Evolutionary conservation across 2,113 vertebrate genomes (phyloP), one percentile per base, ranked within the genome.

Genomic region (Bos indicus): DNA sequence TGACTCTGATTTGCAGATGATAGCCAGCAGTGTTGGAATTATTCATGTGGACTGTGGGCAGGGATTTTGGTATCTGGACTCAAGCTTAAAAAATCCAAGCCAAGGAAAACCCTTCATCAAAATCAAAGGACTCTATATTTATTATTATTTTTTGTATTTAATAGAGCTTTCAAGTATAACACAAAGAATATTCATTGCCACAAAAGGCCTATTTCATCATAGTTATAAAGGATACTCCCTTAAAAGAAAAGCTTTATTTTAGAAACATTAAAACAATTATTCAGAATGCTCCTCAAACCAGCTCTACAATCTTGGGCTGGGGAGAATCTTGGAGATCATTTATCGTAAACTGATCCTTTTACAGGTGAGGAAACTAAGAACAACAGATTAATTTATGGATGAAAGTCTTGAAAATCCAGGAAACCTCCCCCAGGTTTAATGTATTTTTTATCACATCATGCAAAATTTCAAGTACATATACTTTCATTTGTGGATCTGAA

Each of bases 71-170:
- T 92, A 57, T 97, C 64, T 96, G 92, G 59, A 88, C 23, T 83
- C 54, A 92, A 88, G 0, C 16, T 96, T 56, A 71, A 92, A 78
- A 43, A 82, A 89, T 60, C 54, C 64, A 43, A 96, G 91, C 96
- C 96, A 97, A 94, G 77, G 26, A 97, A 97, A 97, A 94, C 33
- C 9, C 46, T 92, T 81, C 16, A 62, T 80, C 43, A 94, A 93
- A 92, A 54, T 71, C 52, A 90, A 89, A 94, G 48, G 48, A 40
- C 9, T 78, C 62, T 52, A 19, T 6, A 82, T 95, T 96, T 97
- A 71, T 97, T 81, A 51, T 51, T 80, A 9, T 48, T 19, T 91
- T 97, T 96, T 82, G 56, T 67, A 85, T 59, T 67, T 91, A 97
- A 88, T 83, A 95, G 60, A 52, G n/a, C 56, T 86, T 54, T 97